Evolutionary conservation across 1,140 invertebrate species (phyloP), one percentile per base, ranked within the genome.

Genomic region (Bathynomus jamesi): DNA sequence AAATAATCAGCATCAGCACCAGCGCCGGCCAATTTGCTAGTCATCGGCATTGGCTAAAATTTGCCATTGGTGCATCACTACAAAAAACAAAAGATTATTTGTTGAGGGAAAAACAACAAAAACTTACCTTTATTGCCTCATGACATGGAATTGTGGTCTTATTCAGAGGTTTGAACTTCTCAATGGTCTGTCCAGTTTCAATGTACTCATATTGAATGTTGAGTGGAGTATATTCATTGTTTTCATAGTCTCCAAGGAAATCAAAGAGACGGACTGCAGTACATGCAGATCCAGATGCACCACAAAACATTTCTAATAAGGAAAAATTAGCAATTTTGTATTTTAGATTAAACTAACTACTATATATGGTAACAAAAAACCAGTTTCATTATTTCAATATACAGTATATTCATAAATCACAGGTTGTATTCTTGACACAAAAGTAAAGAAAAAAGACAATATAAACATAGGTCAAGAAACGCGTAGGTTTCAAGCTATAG

Each of bases 151-250:
- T 71, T n/a, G 73, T 69, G 7, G 72, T 74, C 25, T 72, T 66
- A 25, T 77, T 72, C 13, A 77, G 64, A 62, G 76, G 76, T 25
- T 64, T 13, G 28, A 77, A 61, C n/a, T 61, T 67, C 21, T 62
- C 67, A n/a, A 72, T 70, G 17, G 62, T 27, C 25, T 74, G 70
- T 0, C 28, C 28, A n/a, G 5, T 63, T 31, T 72, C 68, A 53
- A 74, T 17, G 32, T 74, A 77, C 21, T 69, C 61, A 64, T 77
- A 77, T 61, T 70, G 76, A 29, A 77, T 77, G 63, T 74, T 74
- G 46, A 77, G 61, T 28, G 76, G 76, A 4, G 76, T 77, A 64
- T 74, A 62, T 24, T 46, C 61, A 53, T 77, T 77, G 31, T 28
- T 31, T 21, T 74, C 31, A 27, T 64, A 72, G 60, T 77, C 53